Conservation (phyloP, 2,797 vertebrate species). For the Dendrocincla fuliginosa region DNA sequence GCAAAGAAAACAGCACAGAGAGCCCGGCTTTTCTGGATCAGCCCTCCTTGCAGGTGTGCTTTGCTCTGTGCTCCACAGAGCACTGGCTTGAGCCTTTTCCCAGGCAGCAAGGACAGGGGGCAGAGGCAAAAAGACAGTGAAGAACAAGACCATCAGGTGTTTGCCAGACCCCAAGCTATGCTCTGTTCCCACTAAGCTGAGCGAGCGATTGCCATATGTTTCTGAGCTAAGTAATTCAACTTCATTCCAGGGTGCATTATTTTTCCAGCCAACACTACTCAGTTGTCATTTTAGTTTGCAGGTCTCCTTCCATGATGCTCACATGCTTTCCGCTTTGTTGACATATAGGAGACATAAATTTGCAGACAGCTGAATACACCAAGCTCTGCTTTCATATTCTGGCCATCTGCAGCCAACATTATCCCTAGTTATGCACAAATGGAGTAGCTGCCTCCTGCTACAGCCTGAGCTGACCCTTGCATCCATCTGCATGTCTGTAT, state of each 20-base stretch:
- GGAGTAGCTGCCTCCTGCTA: neutral
- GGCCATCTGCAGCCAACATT: neutral
- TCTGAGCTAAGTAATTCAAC: accelerated
- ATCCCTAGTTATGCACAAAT: neutral
- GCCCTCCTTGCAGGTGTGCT: neutral
- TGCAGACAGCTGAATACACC: neutral
- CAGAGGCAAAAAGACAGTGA: neutral
- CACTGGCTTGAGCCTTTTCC: neutral
- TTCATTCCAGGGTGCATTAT: neutral
- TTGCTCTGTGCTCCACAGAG: neutral
- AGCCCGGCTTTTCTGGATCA: neutral
- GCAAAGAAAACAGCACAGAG: neutral
- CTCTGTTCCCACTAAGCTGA: neutral
- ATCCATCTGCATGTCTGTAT: neutral
- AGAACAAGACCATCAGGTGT: neutral
- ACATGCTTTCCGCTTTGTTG: neutral
- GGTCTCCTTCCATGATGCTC: neutral
- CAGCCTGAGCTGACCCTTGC: neutral
- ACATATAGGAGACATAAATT: neutral
- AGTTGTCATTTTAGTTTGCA: neutral
- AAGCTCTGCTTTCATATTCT: neutral
- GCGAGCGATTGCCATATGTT: accelerated
- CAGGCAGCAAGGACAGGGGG: neutral
- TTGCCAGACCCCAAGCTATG: neutral
- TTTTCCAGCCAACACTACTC: neutral